Evolutionary conservation across 2,888 invertebrate species (phyloP).

Genomic region (Metalampra italica): DNA sequence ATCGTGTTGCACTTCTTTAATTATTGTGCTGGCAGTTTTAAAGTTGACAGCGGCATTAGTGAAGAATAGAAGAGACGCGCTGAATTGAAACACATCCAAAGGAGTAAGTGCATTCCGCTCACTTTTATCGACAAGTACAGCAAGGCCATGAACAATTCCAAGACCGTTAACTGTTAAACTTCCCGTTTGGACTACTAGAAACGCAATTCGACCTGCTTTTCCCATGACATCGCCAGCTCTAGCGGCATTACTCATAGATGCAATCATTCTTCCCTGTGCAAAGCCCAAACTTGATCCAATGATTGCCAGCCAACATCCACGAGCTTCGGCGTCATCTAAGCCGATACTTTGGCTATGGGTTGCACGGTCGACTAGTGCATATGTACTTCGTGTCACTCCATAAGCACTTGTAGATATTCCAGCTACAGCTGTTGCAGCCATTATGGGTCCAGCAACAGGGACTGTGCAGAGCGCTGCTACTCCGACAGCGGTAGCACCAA

Average conservation of each 20-base stretch:
- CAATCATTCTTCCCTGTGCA: conserved; percentile 6
- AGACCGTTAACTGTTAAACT: conserved; percentile 8
- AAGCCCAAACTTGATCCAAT: conserved; percentile 9
- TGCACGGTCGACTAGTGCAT: conserved; percentile 8
- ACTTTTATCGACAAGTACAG: conserved; percentile 5
- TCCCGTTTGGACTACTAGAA: conserved; percentile 7
- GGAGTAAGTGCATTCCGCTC: conserved; percentile 7
- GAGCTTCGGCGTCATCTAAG: conserved; percentile 7
- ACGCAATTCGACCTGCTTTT: conserved; percentile 8
- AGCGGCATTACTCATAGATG: conserved; percentile 6
- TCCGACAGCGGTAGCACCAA: conserved; percentile 3
- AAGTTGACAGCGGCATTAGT: conserved; percentile 7
- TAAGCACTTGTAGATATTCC: conserved; percentile 8
- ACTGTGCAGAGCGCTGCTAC: conserved; percentile 4
- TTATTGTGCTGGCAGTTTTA: conserved; percentile 8
- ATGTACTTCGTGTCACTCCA: conserved; percentile 3
- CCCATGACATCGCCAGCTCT: conserved; percentile 9
- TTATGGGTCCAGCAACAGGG: conserved; percentile 6
- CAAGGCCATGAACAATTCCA: conserved; percentile 4
- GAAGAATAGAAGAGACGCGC: conserved; percentile 8
- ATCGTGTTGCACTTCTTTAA: conserved; percentile 10
- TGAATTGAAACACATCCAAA: conserved; percentile 10
- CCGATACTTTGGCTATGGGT: conserved; percentile 7
- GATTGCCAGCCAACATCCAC: conserved; percentile 9
- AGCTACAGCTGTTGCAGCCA: conserved; percentile 8